These are phyloP conservation scores for Siphamia tubifer DNA, from an alignment of 2,113 vertebrate species.

Conservation along the genomic window DNA sequence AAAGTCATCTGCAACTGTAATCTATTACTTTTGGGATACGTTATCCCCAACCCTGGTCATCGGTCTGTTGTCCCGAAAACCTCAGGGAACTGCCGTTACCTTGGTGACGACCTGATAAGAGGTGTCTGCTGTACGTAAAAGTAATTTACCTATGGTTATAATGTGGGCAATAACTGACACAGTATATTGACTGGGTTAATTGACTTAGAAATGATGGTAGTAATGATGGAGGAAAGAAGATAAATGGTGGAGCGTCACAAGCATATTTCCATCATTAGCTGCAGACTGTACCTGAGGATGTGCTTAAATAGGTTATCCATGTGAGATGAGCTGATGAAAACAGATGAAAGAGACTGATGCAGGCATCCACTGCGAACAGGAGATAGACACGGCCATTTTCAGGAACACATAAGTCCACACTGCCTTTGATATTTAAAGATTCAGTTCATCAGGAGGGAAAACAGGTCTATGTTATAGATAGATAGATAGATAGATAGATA, in stretches of 20 bases:
- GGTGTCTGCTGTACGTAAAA: constrained; percentile 1
- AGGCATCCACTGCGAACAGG: background rate
- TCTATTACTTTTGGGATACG: background rate
- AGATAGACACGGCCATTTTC: background rate
- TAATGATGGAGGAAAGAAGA: constrained; percentile 37
- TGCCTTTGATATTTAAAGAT: background rate
- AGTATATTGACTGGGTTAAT: constrained; percentile 60
- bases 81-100: constrained; percentile 1
- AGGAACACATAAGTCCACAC: background rate
- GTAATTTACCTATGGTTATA: constrained; percentile 42
- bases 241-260: constrained; percentile 21
- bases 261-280: constrained; percentile 49
- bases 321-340: constrained; percentile 33
- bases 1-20: background rate
- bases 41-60: too few species aligned
- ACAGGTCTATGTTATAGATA: background rate
- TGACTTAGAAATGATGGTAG: constrained; percentile 50
- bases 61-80: constrained; percentile 25
- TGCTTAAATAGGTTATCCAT: constrained; percentile 34
- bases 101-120: constrained; percentile 19
- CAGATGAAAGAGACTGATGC: constrained; percentile 27
- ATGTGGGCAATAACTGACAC: constrained; percentile 55
- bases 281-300: constrained; percentile 27
- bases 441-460: too few species aligned
- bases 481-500: background rate